Evolutionary conservation across 2,797 vertebrate genomes (phyloP).

Genomic region (Chloroceryle inda): DNA sequence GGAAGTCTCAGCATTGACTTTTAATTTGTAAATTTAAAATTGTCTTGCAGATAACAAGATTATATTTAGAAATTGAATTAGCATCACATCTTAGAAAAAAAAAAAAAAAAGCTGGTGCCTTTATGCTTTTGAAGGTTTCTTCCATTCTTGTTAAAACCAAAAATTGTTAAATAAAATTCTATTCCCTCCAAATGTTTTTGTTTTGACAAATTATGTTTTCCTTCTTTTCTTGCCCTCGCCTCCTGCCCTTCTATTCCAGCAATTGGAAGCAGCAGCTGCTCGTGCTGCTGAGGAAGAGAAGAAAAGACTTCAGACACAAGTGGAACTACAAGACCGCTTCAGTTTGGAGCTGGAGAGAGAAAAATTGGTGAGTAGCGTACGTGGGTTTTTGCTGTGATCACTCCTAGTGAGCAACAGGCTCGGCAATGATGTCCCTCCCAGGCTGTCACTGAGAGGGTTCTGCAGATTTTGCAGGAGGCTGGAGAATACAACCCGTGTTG

Average conservation of each 20-base stretch:
- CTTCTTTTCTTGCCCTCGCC: not conserved
- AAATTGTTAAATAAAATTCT: not conserved
- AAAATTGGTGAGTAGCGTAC: conserved; percentile 83
- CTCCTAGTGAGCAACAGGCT: rapidly evolving
- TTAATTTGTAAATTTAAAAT: not conserved
- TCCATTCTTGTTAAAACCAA: not conserved
- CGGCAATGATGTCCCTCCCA: not conserved
- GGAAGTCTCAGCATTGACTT: not conserved
- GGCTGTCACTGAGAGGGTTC: not conserved
- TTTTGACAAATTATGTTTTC: not conserved
- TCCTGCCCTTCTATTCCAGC: conserved; percentile 76
- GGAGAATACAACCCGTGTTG: rapidly evolving
- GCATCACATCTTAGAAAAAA: not conserved
- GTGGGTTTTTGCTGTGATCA: not conserved
- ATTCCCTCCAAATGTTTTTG: not conserved
- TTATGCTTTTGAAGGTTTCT: not conserved
- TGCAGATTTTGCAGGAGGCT: not conserved
- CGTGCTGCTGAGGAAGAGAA: conserved; percentile 90
- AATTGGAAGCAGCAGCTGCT: conserved; percentile 91
- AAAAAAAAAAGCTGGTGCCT: not conserved
- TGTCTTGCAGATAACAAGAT: not conserved
- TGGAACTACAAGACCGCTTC: conserved; percentile 93
- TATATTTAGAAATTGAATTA: not conserved
- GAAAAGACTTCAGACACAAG: conserved; percentile 91
- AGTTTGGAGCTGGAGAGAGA: conserved; percentile 92